Evolutionary conservation across 2,888 invertebrate genomes (phyloP).

Genomic region (Rhodophaea formosa): DNA sequence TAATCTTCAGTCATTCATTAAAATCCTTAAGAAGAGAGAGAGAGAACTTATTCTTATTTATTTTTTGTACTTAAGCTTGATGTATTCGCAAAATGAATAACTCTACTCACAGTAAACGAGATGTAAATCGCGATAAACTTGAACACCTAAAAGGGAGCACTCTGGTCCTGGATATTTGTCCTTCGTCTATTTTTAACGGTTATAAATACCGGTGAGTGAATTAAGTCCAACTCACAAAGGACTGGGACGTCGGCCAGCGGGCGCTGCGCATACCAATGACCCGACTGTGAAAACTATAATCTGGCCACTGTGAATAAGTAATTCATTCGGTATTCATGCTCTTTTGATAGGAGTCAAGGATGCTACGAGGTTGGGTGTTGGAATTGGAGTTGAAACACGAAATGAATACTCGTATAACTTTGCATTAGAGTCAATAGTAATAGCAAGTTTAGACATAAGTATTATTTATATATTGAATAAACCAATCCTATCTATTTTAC

Average conservation of each 20-base stretch:
- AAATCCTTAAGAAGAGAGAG: too few species aligned
- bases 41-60: too few species aligned
- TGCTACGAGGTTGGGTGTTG: background rate
- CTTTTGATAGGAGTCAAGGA: background rate
- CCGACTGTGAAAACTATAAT: conserved; percentile 38
- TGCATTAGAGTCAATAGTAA: background rate
- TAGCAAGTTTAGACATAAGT: too few species aligned
- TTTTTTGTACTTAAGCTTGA: too few species aligned
- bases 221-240: conserved; percentile 46
- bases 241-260: conserved; percentile 25
- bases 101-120: background rate
- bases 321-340: conserved; percentile 28
- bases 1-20: too few species aligned
- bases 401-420: background rate
- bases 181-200: conserved; percentile 38
- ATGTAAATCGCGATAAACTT: background rate
- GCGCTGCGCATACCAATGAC: conserved; percentile 29
- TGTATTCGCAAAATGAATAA: background rate
- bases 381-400: background rate
- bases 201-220: conserved; percentile 45
- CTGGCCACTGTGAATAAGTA: conserved; percentile 45
- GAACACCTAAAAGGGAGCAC: background rate
- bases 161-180: conserved; percentile 23
- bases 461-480: too few species aligned
- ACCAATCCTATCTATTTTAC: too few species aligned